Conservation (phyloP, 53 echinoderm and acorn worm genomes). For the Holothuria scabra region DNA sequence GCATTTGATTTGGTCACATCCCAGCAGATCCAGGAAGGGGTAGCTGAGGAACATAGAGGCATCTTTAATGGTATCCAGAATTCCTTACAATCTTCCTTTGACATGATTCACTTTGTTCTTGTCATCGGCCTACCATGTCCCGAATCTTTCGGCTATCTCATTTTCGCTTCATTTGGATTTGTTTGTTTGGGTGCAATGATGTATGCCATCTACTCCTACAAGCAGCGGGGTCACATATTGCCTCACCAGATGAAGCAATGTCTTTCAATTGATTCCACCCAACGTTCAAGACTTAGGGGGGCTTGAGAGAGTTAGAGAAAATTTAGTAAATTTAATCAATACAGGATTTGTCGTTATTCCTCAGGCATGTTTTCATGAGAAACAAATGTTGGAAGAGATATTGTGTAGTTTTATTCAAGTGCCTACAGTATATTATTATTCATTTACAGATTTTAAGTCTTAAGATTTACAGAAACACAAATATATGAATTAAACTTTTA, state of each 20-base stretch:
- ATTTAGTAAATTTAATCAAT: too few relatives aligned
- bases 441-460: too few relatives aligned
- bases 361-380: too few relatives aligned
- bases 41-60: constrained; percentile 73
- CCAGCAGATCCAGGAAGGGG: constrained; percentile 78
- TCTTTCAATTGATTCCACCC: too few relatives aligned
- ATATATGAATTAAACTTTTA: too few relatives aligned
- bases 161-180: constrained; percentile 74
- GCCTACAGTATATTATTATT: too few relatives aligned
- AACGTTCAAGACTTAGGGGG: too few relatives aligned
- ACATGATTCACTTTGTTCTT: constrained; percentile 94
- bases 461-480: too few relatives aligned
- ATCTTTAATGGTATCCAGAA: constrained; percentile 86
- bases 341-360: too few relatives aligned
- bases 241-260: constrained; percentile 31
- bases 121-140: constrained; percentile 86
- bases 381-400: too few relatives aligned
- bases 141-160: constrained; percentile 84
- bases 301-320: too few relatives aligned
- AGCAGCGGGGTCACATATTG: constrained; percentile 79
- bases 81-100: constrained; percentile 82
- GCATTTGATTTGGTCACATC: constrained; percentile 78
- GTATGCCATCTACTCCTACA: constrained; percentile 73
- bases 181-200: constrained; percentile 62
- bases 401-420: too few relatives aligned